phyloP scores from a whole-genome alignment of 2,113 vertebrate genomes.

The Chitala chitala region DNA sequence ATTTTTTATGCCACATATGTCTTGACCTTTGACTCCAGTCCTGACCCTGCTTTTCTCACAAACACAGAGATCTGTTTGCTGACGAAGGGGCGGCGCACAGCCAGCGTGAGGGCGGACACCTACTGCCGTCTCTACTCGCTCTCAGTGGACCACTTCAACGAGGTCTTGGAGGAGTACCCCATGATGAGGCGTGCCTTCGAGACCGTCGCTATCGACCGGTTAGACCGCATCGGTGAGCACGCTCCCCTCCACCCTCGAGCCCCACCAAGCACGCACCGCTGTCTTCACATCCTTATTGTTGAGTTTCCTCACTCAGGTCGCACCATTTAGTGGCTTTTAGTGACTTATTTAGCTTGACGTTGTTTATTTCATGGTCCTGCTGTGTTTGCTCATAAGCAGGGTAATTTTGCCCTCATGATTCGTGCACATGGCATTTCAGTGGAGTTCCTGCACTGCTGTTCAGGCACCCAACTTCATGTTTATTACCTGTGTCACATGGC shows the following conservation, averaged over 20 bases:
- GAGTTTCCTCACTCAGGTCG: too few species aligned
- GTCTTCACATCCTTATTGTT: too few species aligned
- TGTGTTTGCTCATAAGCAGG: too few species aligned
- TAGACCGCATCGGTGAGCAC: slow-evolving; percentile 69
- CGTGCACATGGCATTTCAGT: too few species aligned
- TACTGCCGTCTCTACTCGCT: slow-evolving; percentile 76
- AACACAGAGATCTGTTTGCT: slow-evolving; percentile 72
- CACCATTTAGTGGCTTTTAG: too few species aligned
- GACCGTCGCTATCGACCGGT: slow-evolving; percentile 73
- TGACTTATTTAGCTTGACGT: too few species aligned
- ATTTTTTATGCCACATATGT: neutral
- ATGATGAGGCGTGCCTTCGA: slow-evolving; percentile 80
- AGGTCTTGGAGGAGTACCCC: slow-evolving; percentile 75
- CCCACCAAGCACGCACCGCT: too few species aligned
- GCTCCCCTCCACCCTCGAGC: neutral
- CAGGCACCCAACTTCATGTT: too few species aligned
- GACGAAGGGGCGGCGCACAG: slow-evolving; percentile 77
- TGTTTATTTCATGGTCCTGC: too few species aligned
- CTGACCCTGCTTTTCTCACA: too few species aligned
- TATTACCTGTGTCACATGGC: neutral
- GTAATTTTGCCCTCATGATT: too few species aligned
- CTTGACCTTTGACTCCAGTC: neutral
- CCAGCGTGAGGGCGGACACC: slow-evolving; percentile 72
- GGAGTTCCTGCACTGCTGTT: too few species aligned
- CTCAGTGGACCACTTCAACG: slow-evolving; percentile 77